Evolutionary conservation across 2,888 invertebrate species (phyloP).

Genomic region (Sinelater perroti): DNA sequence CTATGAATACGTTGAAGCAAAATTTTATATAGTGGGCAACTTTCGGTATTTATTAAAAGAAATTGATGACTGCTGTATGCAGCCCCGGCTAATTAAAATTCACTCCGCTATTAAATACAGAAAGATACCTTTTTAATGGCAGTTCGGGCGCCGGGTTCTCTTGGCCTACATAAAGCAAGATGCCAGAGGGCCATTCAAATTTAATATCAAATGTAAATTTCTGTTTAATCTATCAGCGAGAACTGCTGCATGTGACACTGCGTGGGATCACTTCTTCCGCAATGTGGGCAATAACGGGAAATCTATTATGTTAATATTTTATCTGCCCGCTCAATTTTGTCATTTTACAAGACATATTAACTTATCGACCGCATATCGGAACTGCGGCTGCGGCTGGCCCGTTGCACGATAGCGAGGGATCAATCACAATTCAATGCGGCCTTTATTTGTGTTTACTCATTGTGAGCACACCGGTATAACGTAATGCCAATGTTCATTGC

Average conservation of each 20-base stretch:
- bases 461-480: background rate
- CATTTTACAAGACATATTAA: background rate
- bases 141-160: background rate
- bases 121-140: too few species aligned
- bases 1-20: too few species aligned
- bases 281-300: constrained; percentile 33
- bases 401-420: background rate
- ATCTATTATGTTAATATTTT: constrained; percentile 37
- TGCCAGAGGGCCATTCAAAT: constrained; percentile 22
- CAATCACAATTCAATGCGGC: constrained; percentile 7
- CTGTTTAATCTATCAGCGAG: constrained; percentile 31
- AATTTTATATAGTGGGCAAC: too few species aligned
- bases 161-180: constrained; percentile 17
- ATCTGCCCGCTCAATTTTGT: constrained; percentile 10
- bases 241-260: constrained; percentile 35
- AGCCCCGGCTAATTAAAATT: too few species aligned
- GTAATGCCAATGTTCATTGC: too few species aligned
- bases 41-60: too few species aligned
- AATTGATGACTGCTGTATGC: too few species aligned
- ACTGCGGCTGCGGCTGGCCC: too few species aligned
- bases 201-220: constrained; percentile 38
- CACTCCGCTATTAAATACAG: too few species aligned
- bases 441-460: background rate
- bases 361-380: too few species aligned
- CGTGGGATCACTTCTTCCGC: constrained; percentile 27